Base-by-base conservation (phyloP, 2,888 invertebrate genomes). In the Pherbina coryleti region DNA sequence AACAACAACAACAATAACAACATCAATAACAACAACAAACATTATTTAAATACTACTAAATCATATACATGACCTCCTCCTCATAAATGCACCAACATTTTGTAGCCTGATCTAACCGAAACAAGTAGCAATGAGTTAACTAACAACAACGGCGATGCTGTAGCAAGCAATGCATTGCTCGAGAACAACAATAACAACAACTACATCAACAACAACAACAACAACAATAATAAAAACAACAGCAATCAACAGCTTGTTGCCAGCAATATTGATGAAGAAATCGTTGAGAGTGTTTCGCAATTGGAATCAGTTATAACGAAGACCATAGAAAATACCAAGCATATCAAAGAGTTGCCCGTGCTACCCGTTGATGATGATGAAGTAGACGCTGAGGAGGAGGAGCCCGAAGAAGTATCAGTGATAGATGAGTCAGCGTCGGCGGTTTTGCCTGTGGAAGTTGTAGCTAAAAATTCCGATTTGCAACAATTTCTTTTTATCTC, bases 241-340 rank as follows among this genome's bases (percentile, higher is more conserved):
- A 79, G 76, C 71, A 34, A 81, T 76, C 72, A 77, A 17, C 19
- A 51, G 19, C 17, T n/a, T 19, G 31, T 53, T 71, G 57, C 34
- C 34, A 72, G 25, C 75, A 80, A 69, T 57, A 78, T 80, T 51
- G 88, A 89, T 78, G 86, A 88, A 79, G 90, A 88, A 81, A 90
- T 90, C 67, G 86, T 87, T 55, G 86, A 88, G 80, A 86, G 89
- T 79, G 88, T 90, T 72, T 88, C 88, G 34, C 86, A 87, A 81
- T 80, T 90, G 84, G 89, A 90, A 84, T 89, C 88, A 17, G 90
- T 89, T 76, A 90, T 90, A 57, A 88, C 88, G 60, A 90, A 90
- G 80, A 90, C 90, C 25, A 90, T 90, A 81, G 90, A 90, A 81
- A 90, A 90, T 78, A 89, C 90, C 5, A 88, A 90, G 77, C 86